phyloP scores from a whole-genome alignment of 2,888 invertebrate species.

The Acronicta alni region DNA sequence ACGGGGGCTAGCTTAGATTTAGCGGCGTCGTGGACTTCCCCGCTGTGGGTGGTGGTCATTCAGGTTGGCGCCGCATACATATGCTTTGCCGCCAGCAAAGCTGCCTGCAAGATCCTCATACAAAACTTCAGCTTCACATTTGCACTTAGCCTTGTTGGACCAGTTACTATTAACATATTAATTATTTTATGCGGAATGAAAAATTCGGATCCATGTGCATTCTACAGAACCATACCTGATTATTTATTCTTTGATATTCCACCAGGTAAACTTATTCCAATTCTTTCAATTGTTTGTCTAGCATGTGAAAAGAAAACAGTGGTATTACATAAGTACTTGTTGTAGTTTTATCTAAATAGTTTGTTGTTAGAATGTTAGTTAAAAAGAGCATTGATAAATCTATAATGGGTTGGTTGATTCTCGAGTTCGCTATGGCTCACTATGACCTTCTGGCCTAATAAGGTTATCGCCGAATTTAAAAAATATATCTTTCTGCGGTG shows the following conservation, averaged over 20 bases:
- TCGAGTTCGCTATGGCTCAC: too few species aligned
- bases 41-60: conserved; percentile 90
- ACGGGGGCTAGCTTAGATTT: conserved; percentile 72
- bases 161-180: conserved; percentile 92
- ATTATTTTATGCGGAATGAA: conserved; percentile 91
- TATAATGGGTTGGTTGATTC: too few species aligned
- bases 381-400: too few species aligned
- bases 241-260: conserved; percentile 96
- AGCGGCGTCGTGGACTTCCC: conserved; percentile 73
- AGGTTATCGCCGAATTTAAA: too few species aligned
- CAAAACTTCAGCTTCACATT: conserved; percentile 96
- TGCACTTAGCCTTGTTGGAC: conserved; percentile 94
- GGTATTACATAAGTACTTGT: too few species aligned
- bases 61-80: conserved; percentile 92
- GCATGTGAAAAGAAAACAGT: too few species aligned
- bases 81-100: conserved; percentile 92
- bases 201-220: conserved; percentile 91
- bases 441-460: too few species aligned
- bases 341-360: too few species aligned
- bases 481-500: too few species aligned
- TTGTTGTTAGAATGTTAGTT: too few species aligned
- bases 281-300: too few species aligned
- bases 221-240: conserved; percentile 92
- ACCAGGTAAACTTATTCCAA: conserved; percentile 79
- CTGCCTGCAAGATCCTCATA: conserved; percentile 96